phyloP scores from a whole-genome alignment of 2,888 invertebrate species.

The Himalopsyche anomala region DNA sequence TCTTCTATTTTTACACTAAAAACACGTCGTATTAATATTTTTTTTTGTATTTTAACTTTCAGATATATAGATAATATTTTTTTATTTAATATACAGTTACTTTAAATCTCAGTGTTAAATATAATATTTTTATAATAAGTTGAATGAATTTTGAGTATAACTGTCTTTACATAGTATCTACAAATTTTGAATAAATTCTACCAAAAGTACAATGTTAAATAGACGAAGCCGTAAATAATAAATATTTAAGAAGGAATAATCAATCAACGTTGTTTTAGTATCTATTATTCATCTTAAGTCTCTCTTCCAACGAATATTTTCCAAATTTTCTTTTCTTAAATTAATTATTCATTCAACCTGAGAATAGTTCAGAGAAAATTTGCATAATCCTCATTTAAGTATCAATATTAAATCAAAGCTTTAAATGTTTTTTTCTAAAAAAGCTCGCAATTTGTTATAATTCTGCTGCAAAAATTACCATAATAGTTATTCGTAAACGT shows the following conservation, averaged over 20 bases:
- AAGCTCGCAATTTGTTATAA: not conserved
- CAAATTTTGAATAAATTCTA: too few species aligned
- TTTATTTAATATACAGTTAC: too few species aligned
- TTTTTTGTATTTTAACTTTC: too few species aligned
- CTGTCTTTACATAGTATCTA: too few species aligned
- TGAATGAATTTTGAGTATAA: too few species aligned
- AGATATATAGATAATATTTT: too few species aligned
- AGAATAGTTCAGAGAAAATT: not conserved
- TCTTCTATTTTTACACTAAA: too few species aligned
- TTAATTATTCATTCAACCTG: not conserved
- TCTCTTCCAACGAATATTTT: not conserved
- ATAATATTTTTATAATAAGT: too few species aligned
- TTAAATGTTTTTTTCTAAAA: not conserved
- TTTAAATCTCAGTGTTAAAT: too few species aligned
- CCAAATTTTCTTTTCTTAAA: not conserved
- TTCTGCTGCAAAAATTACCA: not conserved
- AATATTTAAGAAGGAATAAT: not conserved
- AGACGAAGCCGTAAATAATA: too few species aligned
- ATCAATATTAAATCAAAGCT: not conserved
- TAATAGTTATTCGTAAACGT: not conserved
- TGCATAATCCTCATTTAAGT: constrained; percentile 1
- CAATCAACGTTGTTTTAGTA: not conserved
- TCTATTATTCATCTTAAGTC: not conserved
- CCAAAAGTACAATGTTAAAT: too few species aligned
- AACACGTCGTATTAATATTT: too few species aligned